Base-by-base conservation (phyloP, 2,113 vertebrate species). In the Calyptommatus sinebrachiatus region DNA sequence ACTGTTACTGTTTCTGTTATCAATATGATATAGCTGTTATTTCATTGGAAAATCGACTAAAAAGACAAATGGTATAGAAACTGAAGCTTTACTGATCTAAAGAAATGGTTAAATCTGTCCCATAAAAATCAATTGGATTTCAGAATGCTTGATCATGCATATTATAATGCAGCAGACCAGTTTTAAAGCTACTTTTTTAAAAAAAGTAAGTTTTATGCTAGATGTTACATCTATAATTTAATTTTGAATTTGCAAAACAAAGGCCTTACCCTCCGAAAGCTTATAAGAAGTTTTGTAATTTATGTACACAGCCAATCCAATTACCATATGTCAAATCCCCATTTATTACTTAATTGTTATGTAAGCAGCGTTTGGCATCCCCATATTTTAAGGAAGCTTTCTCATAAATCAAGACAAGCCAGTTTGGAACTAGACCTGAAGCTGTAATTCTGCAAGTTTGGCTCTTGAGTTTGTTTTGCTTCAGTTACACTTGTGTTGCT, bases 291-390 rank as follows among this genome's bases (percentile, higher is more conserved):
- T 5, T 84, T 71, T 81, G 35, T 61, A 85, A 73, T 74, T 82
- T 5, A 24, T 18, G 45, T 81, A 72, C 45, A 82, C 73, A 76
- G 24, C 10, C 21, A 61, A 4, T 79, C 21, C 80, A 85, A 84
- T 82, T 46, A 28, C 77, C 24, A 72, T 46, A 8, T 76, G 76
- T 88, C 62, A 74, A 46, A 65, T 72, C 45, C 76, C 3, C 16
- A 81, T 87, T 83, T 73, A 75, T 60, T 89, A 26, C 77, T 85
- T 82, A 74, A 61, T 46, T 78, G 10, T 41, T 81, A 0, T 71
- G 57, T 76, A 78, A 83, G 48, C 71, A 21, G 14, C 46, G 41
- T 1, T 83, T 83, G 29, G 22, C 12, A 11, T 74, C 57, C 28
- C 75, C 76, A 22, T 24, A 21, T 79, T 83, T 80, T 80, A 26